These are phyloP conservation scores for Macaria notata DNA, from an alignment of 2,888 invertebrate genomes.

Conservation along the genomic window DNA sequence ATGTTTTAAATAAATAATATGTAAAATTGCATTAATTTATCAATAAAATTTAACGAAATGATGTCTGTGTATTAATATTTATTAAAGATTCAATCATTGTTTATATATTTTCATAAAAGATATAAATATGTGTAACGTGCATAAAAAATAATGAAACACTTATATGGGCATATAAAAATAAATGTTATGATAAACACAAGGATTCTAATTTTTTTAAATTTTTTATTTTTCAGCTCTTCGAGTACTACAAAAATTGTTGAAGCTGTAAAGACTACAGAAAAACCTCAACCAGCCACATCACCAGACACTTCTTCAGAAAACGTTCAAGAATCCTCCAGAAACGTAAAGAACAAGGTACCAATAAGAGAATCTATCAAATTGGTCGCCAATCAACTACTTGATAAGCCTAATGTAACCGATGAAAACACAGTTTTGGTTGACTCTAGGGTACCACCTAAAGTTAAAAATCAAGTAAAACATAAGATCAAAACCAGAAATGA, in stretches of 20 bases:
- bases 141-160: too few relatives aligned
- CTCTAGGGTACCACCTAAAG: conserved; percentile 84
- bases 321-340: conserved; percentile 51
- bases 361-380: conserved; percentile 82
- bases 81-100: too few relatives aligned
- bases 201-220: not conserved
- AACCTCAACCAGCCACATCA: conserved; percentile 26
- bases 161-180: too few relatives aligned
- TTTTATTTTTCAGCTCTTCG: conserved; percentile 40
- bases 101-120: too few relatives aligned
- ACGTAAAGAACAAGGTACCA: conserved; percentile 67
- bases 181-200: too few relatives aligned
- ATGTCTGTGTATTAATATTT: too few relatives aligned
- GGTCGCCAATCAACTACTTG: conserved; percentile 81
- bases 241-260: conserved; percentile 27
- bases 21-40: too few relatives aligned
- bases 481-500: conserved; percentile 69
- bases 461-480: conserved; percentile 79
- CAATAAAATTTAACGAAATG: too few relatives aligned
- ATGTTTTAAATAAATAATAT: too few relatives aligned
- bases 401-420: conserved; percentile 62
- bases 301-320: conserved; percentile 32
- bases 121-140: too few relatives aligned
- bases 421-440: conserved; percentile 75
- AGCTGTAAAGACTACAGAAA: conserved; percentile 25